Evolutionary conservation across 2,797 vertebrate species (phyloP).

Genomic region (Hydrolagus colliei): DNA sequence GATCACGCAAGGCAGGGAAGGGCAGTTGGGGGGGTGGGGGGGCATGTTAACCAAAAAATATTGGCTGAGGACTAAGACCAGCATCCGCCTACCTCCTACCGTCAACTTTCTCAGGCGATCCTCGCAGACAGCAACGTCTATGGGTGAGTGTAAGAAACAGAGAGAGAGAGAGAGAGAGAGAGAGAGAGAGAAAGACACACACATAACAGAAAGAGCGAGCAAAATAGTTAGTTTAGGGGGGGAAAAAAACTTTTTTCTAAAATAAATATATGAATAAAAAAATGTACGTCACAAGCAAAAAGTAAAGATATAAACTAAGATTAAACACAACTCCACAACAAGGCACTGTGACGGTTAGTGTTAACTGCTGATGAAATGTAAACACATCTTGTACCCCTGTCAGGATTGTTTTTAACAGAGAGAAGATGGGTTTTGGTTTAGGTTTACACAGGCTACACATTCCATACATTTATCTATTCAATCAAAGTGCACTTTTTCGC

Average conservation of each 20-base stretch:
- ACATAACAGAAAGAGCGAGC: slow-evolving; percentile 28
- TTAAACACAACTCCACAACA: background rate
- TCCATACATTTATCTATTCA: no score
- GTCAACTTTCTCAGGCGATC: slow-evolving; percentile 86
- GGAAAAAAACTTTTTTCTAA: no score
- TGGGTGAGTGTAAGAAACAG: slow-evolving; percentile 46
- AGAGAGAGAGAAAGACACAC: slow-evolving; percentile 44
- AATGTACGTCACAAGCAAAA: slow-evolving; percentile 19
- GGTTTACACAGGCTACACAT: no score
- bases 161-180: slow-evolving; percentile 47
- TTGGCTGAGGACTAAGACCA: slow-evolving; percentile 28
- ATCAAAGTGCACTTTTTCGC: no score
- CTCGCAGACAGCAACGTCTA: slow-evolving; percentile 83
- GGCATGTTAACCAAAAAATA: background rate
- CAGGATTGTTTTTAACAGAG: no score
- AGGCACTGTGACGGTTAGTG: background rate
- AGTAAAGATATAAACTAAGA: background rate
- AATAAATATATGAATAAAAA: background rate
- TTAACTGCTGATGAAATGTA: slow-evolving; percentile 14
- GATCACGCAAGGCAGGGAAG: background rate
- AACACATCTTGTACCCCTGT: background rate
- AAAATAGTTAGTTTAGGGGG: slow-evolving; percentile 23
- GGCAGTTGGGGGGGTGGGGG: no score
- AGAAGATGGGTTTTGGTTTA: no score
- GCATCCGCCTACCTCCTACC: slow-evolving; percentile 82